Evolutionary conservation across 2,888 invertebrate genomes (phyloP).

Genomic region (Drosophila pseudotalamancana): DNA sequence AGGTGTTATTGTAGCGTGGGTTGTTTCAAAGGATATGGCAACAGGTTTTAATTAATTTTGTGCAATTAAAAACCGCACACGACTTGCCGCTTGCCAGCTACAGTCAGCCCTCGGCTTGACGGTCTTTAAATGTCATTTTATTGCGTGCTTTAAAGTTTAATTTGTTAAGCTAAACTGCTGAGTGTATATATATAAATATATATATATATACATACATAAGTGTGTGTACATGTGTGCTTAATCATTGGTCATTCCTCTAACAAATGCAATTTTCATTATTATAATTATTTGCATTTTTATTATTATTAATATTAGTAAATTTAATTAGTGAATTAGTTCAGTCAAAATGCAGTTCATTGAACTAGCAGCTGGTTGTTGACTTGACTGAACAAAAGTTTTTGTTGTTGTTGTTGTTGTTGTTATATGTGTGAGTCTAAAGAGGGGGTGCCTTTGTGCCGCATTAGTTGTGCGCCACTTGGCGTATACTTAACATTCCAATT

Average conservation of each 20-base stretch:
- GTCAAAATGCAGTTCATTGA: slow-evolving; percentile 58
- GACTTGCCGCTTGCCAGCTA: too few species aligned
- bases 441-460: slow-evolving; percentile 12
- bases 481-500: slow-evolving; percentile 51
- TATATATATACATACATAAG: too few species aligned
- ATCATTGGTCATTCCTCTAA: slow-evolving; percentile 8
- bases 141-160: too few species aligned
- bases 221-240: too few species aligned
- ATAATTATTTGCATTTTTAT: slow-evolving; percentile 20
- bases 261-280: neutral
- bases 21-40: slow-evolving; percentile 8
- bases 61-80: neutral
- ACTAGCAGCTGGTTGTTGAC: slow-evolving; percentile 47
- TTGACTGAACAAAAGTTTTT: slow-evolving; percentile 1
- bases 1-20: neutral
- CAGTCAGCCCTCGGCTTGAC: neutral
- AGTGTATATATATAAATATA: too few species aligned
- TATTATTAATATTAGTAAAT: slow-evolving; percentile 48
- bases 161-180: too few species aligned
- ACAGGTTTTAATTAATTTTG: slow-evolving; percentile 44
- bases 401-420: neutral
- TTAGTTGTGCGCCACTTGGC: slow-evolving; percentile 38
- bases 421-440: slow-evolving; percentile 2
- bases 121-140: too few species aligned
- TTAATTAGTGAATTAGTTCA: slow-evolving; percentile 63